Evolutionary conservation across 2,888 invertebrate genomes (phyloP).

Genomic region (Parochlus steinenii): DNA sequence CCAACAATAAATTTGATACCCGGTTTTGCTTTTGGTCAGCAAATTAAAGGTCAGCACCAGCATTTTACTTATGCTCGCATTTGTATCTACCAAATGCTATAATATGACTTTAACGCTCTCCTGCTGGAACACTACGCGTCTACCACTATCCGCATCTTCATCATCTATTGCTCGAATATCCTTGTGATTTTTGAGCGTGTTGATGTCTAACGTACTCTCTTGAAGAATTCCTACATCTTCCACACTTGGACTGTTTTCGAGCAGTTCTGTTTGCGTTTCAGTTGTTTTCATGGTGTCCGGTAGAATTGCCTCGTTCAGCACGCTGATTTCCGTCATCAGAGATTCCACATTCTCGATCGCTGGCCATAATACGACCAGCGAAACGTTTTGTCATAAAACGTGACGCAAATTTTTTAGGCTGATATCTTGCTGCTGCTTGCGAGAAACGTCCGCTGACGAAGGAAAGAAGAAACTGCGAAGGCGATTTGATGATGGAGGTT

Average conservation of each 20-base stretch:
- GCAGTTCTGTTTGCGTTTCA: slow-evolving; percentile 11
- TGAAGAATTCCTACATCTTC: neutral
- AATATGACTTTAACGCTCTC: slow-evolving; percentile 10
- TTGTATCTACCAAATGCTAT: slow-evolving; percentile 11
- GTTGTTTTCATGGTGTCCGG: slow-evolving; percentile 10
- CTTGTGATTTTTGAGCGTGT: slow-evolving; percentile 6
- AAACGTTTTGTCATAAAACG: slow-evolving; percentile 32
- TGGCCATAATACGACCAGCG: slow-evolving; percentile 32
- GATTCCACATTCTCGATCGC: slow-evolving; percentile 21
- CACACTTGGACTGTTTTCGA: slow-evolving; percentile 4
- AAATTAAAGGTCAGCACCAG: too few relatives aligned
- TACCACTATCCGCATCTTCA: slow-evolving; percentile 4
- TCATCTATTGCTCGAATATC: slow-evolving; percentile 8
- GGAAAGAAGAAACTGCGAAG: slow-evolving; percentile 9
- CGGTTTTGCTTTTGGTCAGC: too few relatives aligned
- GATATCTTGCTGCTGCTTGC: slow-evolving; percentile 6
- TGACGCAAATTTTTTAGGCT: slow-evolving; percentile 16
- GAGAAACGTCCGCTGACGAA: slow-evolving; percentile 7
- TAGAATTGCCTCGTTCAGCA: neutral
- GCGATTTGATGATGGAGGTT: slow-evolving; percentile 4
- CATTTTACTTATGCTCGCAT: too few relatives aligned
- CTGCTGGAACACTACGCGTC: slow-evolving; percentile 1
- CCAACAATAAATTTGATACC: slow-evolving; percentile 10
- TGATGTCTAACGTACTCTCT: slow-evolving; percentile 1
- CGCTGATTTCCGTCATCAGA: slow-evolving; percentile 4